Percentiles rank a stretch among this genome's conserved stretches.
These are phyloP conservation scores for Alosa alosa DNA, from an alignment of 2,113 vertebrate species.

Conservation along the genomic window DNA sequence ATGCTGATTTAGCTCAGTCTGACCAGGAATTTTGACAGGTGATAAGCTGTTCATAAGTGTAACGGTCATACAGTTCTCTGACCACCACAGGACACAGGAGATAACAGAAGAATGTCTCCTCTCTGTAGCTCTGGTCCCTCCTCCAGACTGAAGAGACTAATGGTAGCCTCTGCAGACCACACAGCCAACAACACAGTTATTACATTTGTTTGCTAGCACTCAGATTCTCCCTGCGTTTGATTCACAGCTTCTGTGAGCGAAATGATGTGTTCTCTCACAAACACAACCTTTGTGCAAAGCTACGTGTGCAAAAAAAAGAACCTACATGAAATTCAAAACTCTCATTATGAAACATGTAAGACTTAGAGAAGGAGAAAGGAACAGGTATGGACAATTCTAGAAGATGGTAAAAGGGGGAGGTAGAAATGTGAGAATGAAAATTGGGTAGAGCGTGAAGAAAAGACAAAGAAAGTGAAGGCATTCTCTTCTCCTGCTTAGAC, in stretches of 20 bases:
- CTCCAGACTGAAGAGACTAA: background rate
- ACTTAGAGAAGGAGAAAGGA: background rate
- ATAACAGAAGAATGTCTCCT: background rate
- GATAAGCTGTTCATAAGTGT: background rate
- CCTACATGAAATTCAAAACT: background rate
- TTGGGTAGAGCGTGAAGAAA: background rate
- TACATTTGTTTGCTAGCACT: background rate
- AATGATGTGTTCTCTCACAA: background rate
- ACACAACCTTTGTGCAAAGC: background rate
- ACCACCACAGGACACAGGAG: background rate
- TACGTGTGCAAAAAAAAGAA: background rate
- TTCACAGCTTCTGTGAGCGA: background rate
- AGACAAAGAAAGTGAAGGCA: background rate
- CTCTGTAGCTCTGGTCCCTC: background rate
- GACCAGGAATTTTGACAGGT: background rate
- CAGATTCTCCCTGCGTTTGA: background rate
- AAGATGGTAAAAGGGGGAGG: background rate
- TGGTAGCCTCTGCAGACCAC: background rate
- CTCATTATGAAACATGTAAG: background rate
- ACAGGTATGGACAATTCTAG: background rate
- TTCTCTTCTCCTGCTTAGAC: background rate
- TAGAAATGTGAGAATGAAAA: background rate
- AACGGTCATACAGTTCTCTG: background rate
- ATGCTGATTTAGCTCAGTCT: background rate
- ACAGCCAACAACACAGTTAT: background rate